phyloP scores from a whole-genome alignment of 2,888 invertebrate species.

The Andrena dorsata region DNA sequence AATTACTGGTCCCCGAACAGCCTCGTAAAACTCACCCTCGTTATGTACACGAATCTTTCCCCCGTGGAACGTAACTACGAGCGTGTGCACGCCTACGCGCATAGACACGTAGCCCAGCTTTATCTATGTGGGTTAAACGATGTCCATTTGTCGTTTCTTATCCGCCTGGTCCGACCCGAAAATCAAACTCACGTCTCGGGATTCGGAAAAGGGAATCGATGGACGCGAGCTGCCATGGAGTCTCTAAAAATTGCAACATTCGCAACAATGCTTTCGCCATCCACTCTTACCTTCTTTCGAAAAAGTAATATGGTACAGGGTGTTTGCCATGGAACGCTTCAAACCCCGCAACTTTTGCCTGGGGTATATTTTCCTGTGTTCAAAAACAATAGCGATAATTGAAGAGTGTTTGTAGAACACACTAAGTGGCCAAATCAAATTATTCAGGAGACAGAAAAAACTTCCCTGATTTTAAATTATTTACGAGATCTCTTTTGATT shows the following conservation, averaged over 20 bases:
- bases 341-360: no score
- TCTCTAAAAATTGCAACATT: not conserved
- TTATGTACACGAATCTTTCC: slow-evolving; percentile 61
- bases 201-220: slow-evolving; percentile 20
- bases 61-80: slow-evolving; percentile 16
- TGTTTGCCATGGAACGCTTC: no score
- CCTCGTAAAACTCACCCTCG: slow-evolving; percentile 67
- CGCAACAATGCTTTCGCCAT: no score
- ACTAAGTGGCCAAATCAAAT: no score
- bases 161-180: slow-evolving; percentile 31
- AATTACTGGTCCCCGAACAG: slow-evolving; percentile 66
- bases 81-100: slow-evolving; percentile 37
- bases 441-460: no score
- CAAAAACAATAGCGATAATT: no score
- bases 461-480: no score
- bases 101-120: slow-evolving; percentile 16
- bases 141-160: slow-evolving; percentile 40
- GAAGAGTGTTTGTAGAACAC: no score
- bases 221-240: not conserved
- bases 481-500: no score
- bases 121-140: slow-evolving; percentile 51
- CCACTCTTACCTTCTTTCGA: no score
- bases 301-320: no score
- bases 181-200: slow-evolving; percentile 39
- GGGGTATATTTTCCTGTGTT: no score